Evolutionary conservation across 2,113 vertebrate species (phyloP).

Genomic region (Chiloscyllium plagiosum): DNA sequence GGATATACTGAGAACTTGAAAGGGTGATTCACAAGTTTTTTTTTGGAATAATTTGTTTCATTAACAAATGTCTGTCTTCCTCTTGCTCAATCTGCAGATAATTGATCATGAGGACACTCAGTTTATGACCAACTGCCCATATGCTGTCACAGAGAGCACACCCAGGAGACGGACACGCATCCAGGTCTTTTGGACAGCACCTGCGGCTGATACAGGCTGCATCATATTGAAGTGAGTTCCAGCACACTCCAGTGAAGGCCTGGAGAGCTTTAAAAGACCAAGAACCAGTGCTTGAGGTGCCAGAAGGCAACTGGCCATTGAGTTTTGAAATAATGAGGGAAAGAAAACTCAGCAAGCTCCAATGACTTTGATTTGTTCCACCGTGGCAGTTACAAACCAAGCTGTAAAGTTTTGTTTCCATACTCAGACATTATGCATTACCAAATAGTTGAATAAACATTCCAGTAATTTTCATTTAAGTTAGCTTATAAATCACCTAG

Average conservation of each 20-base stretch:
- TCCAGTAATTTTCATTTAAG: neutral
- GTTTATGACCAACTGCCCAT: conserved; percentile 93
- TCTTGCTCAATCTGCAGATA: conserved; percentile 60
- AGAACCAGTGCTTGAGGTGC: neutral
- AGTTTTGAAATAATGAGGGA: neutral
- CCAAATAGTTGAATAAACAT: neutral
- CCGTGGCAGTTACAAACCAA: neutral
- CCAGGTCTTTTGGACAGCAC: conserved; percentile 92
- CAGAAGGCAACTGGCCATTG: neutral
- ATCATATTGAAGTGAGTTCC: conserved; percentile 81
- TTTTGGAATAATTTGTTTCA: neutral
- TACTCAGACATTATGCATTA: neutral
- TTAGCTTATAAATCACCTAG: neutral
- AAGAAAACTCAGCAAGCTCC: neutral
- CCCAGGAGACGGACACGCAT: conserved; percentile 84
- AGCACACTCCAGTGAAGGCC: neutral
- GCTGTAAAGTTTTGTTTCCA: neutral
- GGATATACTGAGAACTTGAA: neutral
- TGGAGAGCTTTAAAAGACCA: neutral
- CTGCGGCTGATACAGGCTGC: conserved; percentile 77
- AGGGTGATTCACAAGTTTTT: neutral
- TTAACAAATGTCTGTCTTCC: neutral
- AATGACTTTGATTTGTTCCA: neutral
- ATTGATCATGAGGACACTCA: conserved; percentile 97
- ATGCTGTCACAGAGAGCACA: conserved; percentile 90